Evolutionary conservation across 2,888 invertebrate species (phyloP).

Genomic region (Nephrotoma guestfalica): DNA sequence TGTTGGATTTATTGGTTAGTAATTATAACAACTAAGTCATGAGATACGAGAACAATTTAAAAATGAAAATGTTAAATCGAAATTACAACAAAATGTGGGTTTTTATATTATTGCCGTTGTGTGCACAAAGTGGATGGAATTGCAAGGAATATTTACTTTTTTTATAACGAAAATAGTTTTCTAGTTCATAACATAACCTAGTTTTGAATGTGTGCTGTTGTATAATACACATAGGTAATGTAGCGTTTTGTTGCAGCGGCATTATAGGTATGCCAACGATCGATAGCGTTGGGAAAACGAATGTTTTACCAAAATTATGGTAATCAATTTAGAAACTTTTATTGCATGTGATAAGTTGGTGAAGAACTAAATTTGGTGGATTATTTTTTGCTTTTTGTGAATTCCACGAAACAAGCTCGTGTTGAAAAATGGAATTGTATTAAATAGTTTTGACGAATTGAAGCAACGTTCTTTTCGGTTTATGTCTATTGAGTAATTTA

Average conservation of each 20-base stretch:
- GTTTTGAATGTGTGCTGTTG: not conserved
- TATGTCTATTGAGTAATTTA: too few species aligned
- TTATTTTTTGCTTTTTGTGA: too few species aligned
- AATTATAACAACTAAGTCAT: not conserved
- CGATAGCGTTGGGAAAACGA: not conserved
- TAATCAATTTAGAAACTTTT: not conserved
- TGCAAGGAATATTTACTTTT: not conserved
- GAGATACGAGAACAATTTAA: not conserved
- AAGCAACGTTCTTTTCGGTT: too few species aligned
- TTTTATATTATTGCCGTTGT: not conserved
- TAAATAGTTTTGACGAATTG: too few species aligned
- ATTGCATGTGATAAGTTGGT: not conserved
- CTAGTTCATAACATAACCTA: not conserved
- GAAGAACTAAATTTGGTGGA: too few species aligned
- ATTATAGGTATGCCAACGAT: not conserved
- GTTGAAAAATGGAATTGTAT: too few species aligned
- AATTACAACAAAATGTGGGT: not conserved
- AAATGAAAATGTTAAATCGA: not conserved
- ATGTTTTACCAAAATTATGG: not conserved
- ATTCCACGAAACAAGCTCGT: too few species aligned
- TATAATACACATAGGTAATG: not conserved
- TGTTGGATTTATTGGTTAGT: not conserved
- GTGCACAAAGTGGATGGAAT: not conserved
- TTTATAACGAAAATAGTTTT: not conserved
- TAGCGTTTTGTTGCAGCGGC: not conserved